Evolutionary conservation across 2,113 vertebrate species (phyloP), one percentile per base, ranked within the genome.

Genomic region (Bungarus multicinctus): DNA sequence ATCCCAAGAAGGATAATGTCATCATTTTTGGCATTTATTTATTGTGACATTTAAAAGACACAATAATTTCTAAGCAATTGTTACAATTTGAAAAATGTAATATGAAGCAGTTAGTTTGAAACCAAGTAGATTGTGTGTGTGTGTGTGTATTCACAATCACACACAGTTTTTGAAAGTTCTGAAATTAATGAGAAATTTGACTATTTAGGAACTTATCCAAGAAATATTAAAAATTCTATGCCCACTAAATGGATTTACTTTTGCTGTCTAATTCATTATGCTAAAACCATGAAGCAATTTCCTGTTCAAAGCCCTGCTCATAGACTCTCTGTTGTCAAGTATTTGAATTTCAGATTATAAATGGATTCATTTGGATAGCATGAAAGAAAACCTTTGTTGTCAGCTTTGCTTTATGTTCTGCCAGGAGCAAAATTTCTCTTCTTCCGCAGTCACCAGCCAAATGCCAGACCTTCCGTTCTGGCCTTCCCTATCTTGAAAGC

Each of bases 311-410:
- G 97, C 97, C 96, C 95, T 93, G 94, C 97, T 98, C 97, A 97
- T 97, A 98, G 97, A 95, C 97, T 97, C 97, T 98, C 97, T 97
- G 97, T 98, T 98, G 98, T 98, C 97, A 98, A 98, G 98, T 98
- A 98, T 98, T 98, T 98, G 98, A 98, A 98, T 98, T 98, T 98
- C 98, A 98, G 98, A 98, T 98, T 98, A 98, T 98, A 98, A 98
- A 98, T 97, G 98, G 98, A 97, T 98, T 98, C 98, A 98, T 98
- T 98, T 98, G 98, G 97, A 97, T 97, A 98, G 97, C 97, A 96
- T 98, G 97, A 98, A 98, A 98, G 97, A 97, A 96, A 97, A 96
- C 97, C 98, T 98, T 98, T 98, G 98, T 98, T 98, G 97, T 98
- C 98, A 98, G 97, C 96, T 96, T 97, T 97, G 97, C 97, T 98